Evolutionary conservation across 2,888 invertebrate genomes (phyloP), one percentile per base, ranked within the genome.

Genomic region (Cyclophora albipunctata): DNA sequence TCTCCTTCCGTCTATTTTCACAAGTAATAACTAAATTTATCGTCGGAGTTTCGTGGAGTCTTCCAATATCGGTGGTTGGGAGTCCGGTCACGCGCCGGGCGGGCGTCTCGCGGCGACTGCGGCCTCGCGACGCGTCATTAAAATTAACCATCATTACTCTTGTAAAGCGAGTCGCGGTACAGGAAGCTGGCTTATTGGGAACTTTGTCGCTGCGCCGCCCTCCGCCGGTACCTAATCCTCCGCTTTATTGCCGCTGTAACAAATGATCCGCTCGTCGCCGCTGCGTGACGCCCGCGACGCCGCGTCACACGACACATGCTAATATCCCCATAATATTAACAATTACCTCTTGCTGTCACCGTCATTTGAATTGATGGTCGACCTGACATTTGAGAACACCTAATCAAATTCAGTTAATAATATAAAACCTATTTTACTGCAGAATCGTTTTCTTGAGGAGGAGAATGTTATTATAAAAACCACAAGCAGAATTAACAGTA

Each of bases 21-120:
- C 85, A 86, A 87, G 87, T 86, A 88, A 88, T 88, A 88, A 87
- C 88, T 86, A 81, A 87, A 88, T 88, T 88, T 88, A 87, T 88
- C 86, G 87, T 77, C 75, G 80, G 86, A 86, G 82, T 87, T 87
- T 86, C 75, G 78, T 69, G 60, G 67, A 76, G 78, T 78, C 78
- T 82, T 83, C 83, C 84, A 85, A 86, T 86, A 87, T 84, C 70
- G 71, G 66, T 59, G 72, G 69, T 75, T 67, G 67, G 60, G 52
- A 87, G 77, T 82, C 85, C 45, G 71, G 78, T 85, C 87, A 88
- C 87, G 80, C 63, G 62, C 72, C 63, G 63, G 69, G 62, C 56
- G 63, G 67, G 67, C 59, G 60, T 61, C 37, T 37, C 69, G 69
- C 73, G 70, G 72, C 67, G 73, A 60, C 75, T 71, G 73, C 71